Percentiles rank a stretch among this genome's conserved stretches.
These are phyloP conservation scores for Rhinolophus sinicus DNA, from an alignment of 2,113 vertebrate genomes.

Conservation along the genomic window DNA sequence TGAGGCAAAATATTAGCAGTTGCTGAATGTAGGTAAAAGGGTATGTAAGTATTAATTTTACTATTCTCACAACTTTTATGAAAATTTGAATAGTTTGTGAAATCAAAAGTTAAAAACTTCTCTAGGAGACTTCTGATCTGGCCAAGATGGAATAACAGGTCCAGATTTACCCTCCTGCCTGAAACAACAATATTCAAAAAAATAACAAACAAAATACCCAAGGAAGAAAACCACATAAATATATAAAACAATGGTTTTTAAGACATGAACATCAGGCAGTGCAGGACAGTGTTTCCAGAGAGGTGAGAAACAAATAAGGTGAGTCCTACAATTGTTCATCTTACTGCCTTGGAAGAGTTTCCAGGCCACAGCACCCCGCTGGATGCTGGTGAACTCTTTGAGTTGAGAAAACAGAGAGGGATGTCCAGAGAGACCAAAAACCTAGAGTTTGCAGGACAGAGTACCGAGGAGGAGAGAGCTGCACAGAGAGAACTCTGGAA, in stretches of 20 bases:
- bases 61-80: not conserved
- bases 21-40: not conserved
- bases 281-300: not conserved
- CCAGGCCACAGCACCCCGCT: not conserved
- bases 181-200: not conserved
- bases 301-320: not conserved
- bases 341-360: not conserved
- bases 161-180: not conserved
- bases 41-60: not conserved
- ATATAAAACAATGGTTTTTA: not conserved
- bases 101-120: slow-evolving; percentile 1
- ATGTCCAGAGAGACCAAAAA: not conserved
- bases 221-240: not conserved
- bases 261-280: not conserved
- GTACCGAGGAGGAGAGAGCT: not conserved
- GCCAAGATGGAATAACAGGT: not conserved
- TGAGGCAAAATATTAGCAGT: not conserved
- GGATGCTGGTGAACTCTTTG: not conserved
- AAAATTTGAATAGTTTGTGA: not conserved
- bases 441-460: not conserved
- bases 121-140: not conserved
- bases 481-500: not conserved
- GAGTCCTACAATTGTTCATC: not conserved
- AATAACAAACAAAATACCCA: not conserved
- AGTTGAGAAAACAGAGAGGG: not conserved